A percentile compares a stretch with the other conserved stretches of the same genome.
Conservation (phyloP, 2,113 vertebrate species). For the Heteronetta atricapilla region DNA sequence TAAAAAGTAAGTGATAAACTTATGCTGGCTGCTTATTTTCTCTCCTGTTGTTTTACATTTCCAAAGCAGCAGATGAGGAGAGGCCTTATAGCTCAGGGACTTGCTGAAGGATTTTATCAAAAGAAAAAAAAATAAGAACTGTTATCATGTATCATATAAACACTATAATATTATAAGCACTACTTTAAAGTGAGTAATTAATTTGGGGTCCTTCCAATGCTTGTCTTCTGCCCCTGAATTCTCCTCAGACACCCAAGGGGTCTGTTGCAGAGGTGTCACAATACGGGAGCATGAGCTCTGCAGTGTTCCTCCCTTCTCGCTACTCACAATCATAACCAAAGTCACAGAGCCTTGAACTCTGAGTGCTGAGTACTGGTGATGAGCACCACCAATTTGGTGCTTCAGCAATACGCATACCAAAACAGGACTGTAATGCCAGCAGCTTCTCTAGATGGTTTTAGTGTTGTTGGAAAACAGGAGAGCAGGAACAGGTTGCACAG, state of each 20-base stretch:
- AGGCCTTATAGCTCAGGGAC: not conserved
- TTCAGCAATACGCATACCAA: not conserved
- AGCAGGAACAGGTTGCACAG: not conserved
- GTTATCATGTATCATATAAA: not conserved
- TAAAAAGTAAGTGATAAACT: not conserved
- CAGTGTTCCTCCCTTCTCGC: not conserved
- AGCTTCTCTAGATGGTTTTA: not conserved
- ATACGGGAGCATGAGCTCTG: fast-evolving
- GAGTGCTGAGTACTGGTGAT: fast-evolving
- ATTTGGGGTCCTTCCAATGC: not conserved
- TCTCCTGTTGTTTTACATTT: conserved; percentile 5
- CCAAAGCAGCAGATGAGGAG: not conserved
- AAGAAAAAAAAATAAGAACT: conserved; percentile 4
- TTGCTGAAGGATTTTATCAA: not conserved
- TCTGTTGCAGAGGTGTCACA: not conserved
- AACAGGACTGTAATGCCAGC: fast-evolving
- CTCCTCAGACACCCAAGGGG: not conserved
- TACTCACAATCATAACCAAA: not conserved
- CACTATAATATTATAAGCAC: not conserved
- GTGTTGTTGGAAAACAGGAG: not conserved
- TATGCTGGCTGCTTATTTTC: not conserved
- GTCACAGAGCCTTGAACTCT: not conserved
- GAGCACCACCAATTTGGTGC: fast-evolving
- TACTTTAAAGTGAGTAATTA: not conserved
- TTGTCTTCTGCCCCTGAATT: not conserved